These are phyloP conservation scores for Oostethus manadensis DNA, from an alignment of 2,113 vertebrate species.

Conservation along the genomic window DNA sequence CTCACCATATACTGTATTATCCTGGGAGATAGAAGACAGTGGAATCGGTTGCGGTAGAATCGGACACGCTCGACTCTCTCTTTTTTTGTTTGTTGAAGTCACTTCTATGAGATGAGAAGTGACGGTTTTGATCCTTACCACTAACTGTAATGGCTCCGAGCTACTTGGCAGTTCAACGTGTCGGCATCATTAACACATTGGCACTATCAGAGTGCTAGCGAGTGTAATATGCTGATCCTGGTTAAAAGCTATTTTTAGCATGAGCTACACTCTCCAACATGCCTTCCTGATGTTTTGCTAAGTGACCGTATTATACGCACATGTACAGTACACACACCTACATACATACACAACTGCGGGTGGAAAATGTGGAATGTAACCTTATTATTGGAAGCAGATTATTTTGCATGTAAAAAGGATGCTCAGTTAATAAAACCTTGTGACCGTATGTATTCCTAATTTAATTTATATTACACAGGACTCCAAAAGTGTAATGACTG, in stretches of 20 bases:
- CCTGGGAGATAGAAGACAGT: too few species aligned
- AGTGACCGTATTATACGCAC: too few species aligned
- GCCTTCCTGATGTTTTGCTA: not conserved
- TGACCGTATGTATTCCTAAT: too few species aligned
- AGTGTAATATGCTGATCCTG: conserved; percentile 42
- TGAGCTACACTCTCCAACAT: not conserved
- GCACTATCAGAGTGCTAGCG: conserved; percentile 17
- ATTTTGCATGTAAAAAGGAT: too few species aligned
- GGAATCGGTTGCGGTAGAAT: not conserved
- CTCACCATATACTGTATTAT: too few species aligned
- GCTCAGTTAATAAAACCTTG: too few species aligned
- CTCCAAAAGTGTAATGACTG: too few species aligned
- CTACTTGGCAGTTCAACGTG: conserved; percentile 9
- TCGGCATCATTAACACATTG: conserved; percentile 28
- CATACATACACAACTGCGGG: too few species aligned
- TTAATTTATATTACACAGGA: too few species aligned
- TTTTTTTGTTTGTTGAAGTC: not conserved
- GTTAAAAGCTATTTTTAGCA: not conserved
- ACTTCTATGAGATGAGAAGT: not conserved
- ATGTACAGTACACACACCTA: too few species aligned
- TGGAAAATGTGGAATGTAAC: too few species aligned
- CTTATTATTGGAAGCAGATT: too few species aligned
- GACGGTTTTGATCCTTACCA: not conserved
- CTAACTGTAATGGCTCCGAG: conserved; percentile 11
- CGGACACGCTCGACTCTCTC: not conserved